Evolutionary conservation across 1,140 invertebrate genomes (phyloP), one percentile per base, ranked within the genome.

Genomic region (Bombus waltoni): DNA sequence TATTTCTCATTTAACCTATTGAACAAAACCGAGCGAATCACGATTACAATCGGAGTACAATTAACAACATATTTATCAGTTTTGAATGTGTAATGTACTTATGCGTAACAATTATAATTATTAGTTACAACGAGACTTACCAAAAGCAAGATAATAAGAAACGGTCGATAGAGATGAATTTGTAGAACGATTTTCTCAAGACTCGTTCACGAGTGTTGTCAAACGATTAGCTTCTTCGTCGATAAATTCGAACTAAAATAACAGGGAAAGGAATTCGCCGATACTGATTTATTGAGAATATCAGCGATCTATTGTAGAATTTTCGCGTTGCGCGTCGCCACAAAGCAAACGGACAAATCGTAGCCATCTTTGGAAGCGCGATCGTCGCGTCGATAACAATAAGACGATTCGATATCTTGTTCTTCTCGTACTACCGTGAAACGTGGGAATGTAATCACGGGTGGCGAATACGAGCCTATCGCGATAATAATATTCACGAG

Each of bases 401-500:
- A 44, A 22, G 42, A 53, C 22, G 1, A 76, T 13, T 66, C 42
- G 59, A 66, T 76, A 76, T 66, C 40, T n/a, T 40, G 11, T 5
- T 22, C 42, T 35, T 47, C 4, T 25, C 78, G 1, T 47, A 53
- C 2, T 13, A 44, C 10, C 10, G 25, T 0, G 1, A 1, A 18
- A n/a, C 3, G 8, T 68, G 32, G 53, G 28, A 8, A 40, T 0
- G 62, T 77, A 77, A 83, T 83, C 62, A 83, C 81, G 57, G 59
- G 13, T 38, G 11, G 59, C 59, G 73, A 53, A 47, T 47, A 28
- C 2, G 44, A 32, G 40, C 18, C 62, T 47, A 75, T 83, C 73
- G 47, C 40, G 13, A n/a, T 79, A 78, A 79, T 79, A 79, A 79
- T 79, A 84, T 84, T 85, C 76, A 80, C 68, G 75, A 81, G 28